Evolutionary conservation across 1,140 invertebrate genomes (phyloP), one percentile per base, ranked within the genome.

Genomic region (Chionoecetes opilio): DNA sequence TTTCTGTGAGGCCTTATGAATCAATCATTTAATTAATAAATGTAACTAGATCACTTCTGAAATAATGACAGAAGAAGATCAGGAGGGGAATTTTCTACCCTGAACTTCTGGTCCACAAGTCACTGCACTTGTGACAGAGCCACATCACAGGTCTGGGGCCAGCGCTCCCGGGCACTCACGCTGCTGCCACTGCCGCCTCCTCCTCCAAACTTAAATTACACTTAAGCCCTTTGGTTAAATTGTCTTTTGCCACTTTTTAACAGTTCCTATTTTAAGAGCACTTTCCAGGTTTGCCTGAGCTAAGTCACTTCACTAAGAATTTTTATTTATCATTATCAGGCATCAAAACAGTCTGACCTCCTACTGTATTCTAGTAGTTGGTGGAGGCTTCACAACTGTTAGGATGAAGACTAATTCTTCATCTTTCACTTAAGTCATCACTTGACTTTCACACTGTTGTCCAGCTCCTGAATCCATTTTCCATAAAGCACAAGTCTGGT

Each of bases 221-320:
- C 93, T 90, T 94, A 91, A 94, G 63, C 63, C 53, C 87, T 94
- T 94, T 88, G 87, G 53, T 94, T 94, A 84, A 32, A 94, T 37
- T 94, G 93, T 94, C 93, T 91, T 94, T 94, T 91, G 87, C 88
- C 93, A 94, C 93, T 94, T 94, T 53, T 90, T 53, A n/a, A 88
- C 53, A 92, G 89, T 92, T 95, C 82, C 46, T 92, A 85, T 95
- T 95, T 92, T 92, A 95, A 92, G 90, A 92, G 90, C 85, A 92
- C 94, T 95, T 95, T 95, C 91, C 90, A 86, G 26, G 53, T 88
- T 75, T 86, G 94, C 94, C 90, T 92, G 91, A 92, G 41, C 35
- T 87, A 82, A 95, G 26, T 63, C 35, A 91, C 46, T 87, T 87
- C 89, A 92, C 53, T 85, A 31, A 85, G 11, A 41, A 34, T 53